Evolutionary conservation across 1,140 invertebrate genomes (phyloP).

Genomic region (Drosophila rufa): DNA sequence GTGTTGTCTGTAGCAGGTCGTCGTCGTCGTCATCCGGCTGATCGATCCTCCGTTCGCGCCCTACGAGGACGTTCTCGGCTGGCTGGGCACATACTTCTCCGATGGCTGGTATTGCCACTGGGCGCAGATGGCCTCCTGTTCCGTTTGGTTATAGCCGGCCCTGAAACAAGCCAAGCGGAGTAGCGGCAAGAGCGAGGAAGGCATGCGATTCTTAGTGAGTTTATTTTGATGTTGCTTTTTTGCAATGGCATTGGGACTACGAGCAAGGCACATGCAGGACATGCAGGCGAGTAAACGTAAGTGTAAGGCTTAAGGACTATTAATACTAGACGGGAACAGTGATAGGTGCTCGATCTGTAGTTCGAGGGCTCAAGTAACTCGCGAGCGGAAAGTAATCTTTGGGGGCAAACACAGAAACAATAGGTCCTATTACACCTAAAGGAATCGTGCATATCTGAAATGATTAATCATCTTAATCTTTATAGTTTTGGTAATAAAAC

Average conservation of each 20-base stretch:
- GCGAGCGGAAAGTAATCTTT: constrained; percentile 1
- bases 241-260: constrained; percentile 1
- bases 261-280: constrained; percentile 37
- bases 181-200: constrained; percentile 5
- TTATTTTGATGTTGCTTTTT: constrained; percentile 24
- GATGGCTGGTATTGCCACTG: constrained; percentile 88
- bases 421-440: not conserved
- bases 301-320: constrained; percentile 46
- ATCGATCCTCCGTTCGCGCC: not conserved
- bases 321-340: constrained; percentile 59
- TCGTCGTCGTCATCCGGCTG: not conserved
- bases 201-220: constrained; percentile 26
- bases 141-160: constrained; percentile 87
- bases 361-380: not conserved
- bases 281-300: constrained; percentile 5
- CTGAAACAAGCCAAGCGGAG: constrained; percentile 32
- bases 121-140: constrained; percentile 87
- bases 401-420: not conserved
- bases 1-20: not conserved
- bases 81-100: constrained; percentile 87
- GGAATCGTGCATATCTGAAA: not conserved
- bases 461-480: not conserved
- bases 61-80: constrained; percentile 72
- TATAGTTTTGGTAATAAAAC: not conserved
- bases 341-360: not conserved